phyloP scores from a whole-genome alignment of 2,888 invertebrate genomes.

The Ceriagrion tenellum region DNA sequence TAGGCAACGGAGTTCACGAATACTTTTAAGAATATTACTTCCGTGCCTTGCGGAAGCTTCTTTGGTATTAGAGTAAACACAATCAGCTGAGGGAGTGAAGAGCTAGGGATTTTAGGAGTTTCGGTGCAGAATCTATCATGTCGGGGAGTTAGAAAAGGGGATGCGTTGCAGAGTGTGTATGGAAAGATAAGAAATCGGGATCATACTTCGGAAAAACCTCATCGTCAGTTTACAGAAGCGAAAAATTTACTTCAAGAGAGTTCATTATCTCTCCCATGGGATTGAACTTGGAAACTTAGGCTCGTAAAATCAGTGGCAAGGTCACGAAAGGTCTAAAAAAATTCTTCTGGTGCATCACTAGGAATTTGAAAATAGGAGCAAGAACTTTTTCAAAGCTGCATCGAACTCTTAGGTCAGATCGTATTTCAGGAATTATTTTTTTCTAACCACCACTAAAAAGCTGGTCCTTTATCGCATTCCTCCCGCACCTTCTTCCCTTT shows the following conservation, averaged over 20 bases:
- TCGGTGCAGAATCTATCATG: neutral
- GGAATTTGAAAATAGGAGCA: neutral
- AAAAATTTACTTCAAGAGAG: neutral
- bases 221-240: neutral
- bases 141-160: too few species aligned
- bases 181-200: neutral
- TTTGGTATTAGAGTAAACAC: neutral
- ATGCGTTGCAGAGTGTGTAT: too few species aligned
- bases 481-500: neutral
- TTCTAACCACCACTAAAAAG: too few species aligned
- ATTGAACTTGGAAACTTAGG: neutral
- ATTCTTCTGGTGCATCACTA: neutral
- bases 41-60: neutral
- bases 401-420: neutral
- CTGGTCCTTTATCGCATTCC: neutral
- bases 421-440: neutral
- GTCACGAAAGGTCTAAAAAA: neutral
- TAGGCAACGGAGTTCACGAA: too few species aligned
- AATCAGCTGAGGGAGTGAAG: neutral
- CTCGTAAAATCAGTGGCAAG: neutral
- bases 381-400: neutral
- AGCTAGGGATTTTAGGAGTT: neutral
- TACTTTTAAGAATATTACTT: neutral
- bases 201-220: neutral
- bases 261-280: neutral